phyloP scores from a whole-genome alignment of 2,113 vertebrate genomes.

The Microtus montanus region DNA sequence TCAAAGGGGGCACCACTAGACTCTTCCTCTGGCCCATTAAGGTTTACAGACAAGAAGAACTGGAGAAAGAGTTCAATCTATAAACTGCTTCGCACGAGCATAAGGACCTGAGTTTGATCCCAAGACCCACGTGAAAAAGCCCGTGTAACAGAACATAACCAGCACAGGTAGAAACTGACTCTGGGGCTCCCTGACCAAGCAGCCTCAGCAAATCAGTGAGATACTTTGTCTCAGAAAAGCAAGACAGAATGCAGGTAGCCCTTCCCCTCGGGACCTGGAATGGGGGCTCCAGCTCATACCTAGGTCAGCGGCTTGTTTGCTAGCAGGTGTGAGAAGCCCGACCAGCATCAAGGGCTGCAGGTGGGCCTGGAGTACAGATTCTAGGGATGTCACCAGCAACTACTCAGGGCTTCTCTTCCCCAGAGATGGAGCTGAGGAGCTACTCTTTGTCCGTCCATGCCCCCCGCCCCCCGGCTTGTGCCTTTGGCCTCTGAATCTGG shows the following conservation, averaged over 20 bases:
- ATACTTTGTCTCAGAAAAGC: neutral
- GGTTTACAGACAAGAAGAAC: neutral
- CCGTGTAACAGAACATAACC: neutral
- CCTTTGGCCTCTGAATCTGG: neutral
- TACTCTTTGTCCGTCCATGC: accelerated
- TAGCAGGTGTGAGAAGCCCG: neutral
- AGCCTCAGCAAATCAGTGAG: neutral
- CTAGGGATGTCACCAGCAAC: conserved; percentile 17
- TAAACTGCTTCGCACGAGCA: neutral
- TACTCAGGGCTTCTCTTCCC: neutral
- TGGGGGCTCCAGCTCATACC: neutral
- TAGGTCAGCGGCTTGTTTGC: neutral
- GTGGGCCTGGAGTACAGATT: neutral
- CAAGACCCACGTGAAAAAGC: neutral
- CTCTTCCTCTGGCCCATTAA: neutral
- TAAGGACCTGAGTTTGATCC: neutral
- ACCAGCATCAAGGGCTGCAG: neutral
- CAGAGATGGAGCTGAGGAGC: neutral
- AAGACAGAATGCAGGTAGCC: no score
- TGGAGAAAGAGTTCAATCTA: neutral
- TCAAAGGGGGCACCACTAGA: neutral
- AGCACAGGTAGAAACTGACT: neutral
- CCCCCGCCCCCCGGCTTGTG: no score
- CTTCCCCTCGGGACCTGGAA: accelerated
- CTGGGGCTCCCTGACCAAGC: neutral